Conservation (phyloP, 92 coral and sea anemone species). For the Paragorgia papillata region DNA sequence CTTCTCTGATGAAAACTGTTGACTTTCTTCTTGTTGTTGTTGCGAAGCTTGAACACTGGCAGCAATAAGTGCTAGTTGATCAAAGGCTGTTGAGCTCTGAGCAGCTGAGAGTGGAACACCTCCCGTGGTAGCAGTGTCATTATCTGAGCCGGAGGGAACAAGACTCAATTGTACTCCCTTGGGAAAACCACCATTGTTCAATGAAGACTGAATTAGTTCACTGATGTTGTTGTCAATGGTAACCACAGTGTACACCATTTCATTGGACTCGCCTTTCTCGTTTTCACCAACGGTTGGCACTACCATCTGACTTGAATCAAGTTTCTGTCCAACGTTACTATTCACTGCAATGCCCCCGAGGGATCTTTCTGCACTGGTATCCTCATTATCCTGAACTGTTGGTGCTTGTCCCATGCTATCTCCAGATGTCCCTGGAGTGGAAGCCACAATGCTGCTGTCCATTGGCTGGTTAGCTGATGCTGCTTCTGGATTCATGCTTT, state of each 20-base stretch:
- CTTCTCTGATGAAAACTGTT: neutral
- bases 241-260: constrained; percentile 35
- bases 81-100: neutral
- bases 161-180: constrained; percentile 30
- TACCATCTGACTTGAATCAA: neutral
- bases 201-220: neutral
- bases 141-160: neutral
- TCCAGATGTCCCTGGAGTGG: neutral
- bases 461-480: no score
- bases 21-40: neutral
- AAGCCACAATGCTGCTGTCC: neutral
- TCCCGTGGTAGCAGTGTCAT: neutral
- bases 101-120: neutral
- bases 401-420: neutral
- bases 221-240: constrained; percentile 15
- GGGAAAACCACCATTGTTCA: neutral
- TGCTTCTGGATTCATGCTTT: no score
- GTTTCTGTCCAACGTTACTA: neutral
- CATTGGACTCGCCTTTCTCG: constrained; percentile 2
- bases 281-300: constrained; percentile 5
- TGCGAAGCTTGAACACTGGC: neutral
- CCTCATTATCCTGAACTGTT: neutral
- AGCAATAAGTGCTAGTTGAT: constrained; percentile 39
- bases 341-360: neutral
- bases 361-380: neutral